Conservation (phyloP, 2,888 invertebrate species). For the Eupelmus urozonus region DNA sequence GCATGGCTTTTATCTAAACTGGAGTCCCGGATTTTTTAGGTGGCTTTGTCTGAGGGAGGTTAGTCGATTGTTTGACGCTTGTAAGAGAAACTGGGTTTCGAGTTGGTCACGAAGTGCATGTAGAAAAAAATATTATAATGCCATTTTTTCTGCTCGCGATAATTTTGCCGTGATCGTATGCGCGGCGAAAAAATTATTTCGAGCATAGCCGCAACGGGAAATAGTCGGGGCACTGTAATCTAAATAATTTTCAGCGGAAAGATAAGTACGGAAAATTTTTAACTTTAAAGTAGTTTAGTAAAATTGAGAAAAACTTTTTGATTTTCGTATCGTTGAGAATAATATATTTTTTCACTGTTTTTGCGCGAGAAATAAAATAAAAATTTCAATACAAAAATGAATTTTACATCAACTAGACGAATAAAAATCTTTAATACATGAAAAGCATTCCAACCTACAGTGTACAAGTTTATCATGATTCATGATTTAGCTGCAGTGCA, state of each 20-base stretch:
- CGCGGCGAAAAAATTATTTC: background rate
- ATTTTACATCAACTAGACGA: too few relatives aligned
- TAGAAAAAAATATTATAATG: slow-evolving; percentile 2
- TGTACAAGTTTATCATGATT: too few relatives aligned
- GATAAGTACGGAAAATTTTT: too few relatives aligned
- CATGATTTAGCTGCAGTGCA: too few relatives aligned
- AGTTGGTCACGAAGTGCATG: slow-evolving; percentile 22
- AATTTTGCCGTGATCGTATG: slow-evolving; percentile 4
- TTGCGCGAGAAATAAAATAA: too few relatives aligned
- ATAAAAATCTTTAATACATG: too few relatives aligned
- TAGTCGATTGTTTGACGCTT: slow-evolving; percentile 30
- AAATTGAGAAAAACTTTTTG: too few relatives aligned
- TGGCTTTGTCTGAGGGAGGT: slow-evolving; percentile 10
- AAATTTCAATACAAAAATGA: too few relatives aligned
- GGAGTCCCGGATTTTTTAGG: slow-evolving; percentile 18
- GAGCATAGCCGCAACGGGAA: too few relatives aligned
- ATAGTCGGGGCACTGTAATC: background rate
- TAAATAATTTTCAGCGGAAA: background rate
- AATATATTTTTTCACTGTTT: too few relatives aligned
- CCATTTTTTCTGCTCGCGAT: slow-evolving; percentile 1
- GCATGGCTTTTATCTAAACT: background rate
- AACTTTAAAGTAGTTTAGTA: background rate
- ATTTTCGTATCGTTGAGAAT: too few relatives aligned
- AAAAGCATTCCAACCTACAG: too few relatives aligned
- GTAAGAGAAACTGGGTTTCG: slow-evolving; percentile 17